phyloP scores from a whole-genome alignment of 37 sponge, comb jelly and placozoan species.

The Bolinopsis microptera region DNA sequence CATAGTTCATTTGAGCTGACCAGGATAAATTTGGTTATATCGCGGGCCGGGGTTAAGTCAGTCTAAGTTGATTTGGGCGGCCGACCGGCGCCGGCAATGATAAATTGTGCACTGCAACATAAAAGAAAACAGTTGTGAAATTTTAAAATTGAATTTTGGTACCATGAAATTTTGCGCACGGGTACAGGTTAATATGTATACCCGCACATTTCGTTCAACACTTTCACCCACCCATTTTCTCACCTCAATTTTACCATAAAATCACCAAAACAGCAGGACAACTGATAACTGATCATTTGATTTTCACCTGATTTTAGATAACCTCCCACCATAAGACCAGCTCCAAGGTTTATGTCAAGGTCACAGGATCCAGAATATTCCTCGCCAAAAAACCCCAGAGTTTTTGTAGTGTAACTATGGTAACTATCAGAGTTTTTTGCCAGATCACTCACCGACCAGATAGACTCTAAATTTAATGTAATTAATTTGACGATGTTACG shows the following conservation, averaged over 20 bases:
- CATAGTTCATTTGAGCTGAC: neutral
- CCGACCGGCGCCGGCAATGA: neutral
- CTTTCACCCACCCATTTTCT: neutral
- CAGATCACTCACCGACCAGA: neutral
- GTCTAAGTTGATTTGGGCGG: neutral
- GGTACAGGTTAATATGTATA: neutral
- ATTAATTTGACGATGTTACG: conserved; percentile 35
- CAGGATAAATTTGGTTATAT: neutral
- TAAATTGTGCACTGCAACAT: neutral
- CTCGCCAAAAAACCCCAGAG: too few species aligned
- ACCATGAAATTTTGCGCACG: neutral
- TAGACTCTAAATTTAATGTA: conserved; percentile 42
- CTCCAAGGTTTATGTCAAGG: too few species aligned
- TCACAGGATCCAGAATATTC: neutral
- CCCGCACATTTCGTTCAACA: neutral
- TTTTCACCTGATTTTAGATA: too few species aligned
- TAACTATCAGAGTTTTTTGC: neutral
- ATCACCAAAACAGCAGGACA: neutral
- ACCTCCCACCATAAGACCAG: too few species aligned
- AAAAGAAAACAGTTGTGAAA: neutral
- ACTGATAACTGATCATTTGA: too few species aligned
- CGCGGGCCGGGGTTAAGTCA: neutral
- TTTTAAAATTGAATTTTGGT: neutral
- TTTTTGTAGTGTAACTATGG: too few species aligned
- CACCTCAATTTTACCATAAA: neutral